Evolutionary conservation across 2,113 vertebrate genomes (phyloP), one percentile per base, ranked within the genome.

Genomic region (Coracopsis vasa): DNA sequence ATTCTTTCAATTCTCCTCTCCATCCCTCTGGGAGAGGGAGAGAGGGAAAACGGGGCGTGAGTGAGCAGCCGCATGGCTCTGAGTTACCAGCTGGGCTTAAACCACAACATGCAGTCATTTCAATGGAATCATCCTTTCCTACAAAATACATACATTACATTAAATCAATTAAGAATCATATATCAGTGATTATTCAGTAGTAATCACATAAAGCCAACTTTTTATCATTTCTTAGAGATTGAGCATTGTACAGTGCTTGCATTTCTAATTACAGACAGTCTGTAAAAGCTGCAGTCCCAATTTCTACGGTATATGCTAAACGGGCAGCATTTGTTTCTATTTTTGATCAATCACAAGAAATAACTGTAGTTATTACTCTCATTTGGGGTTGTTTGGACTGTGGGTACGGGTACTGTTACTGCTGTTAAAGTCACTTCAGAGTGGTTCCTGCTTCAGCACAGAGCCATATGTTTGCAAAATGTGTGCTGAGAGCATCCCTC

Each of bases 231-330:
- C 41, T 95, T 93, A 92, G 83, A 17, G 47, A 93, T 94, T 75
- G 92, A 95, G 35, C 35, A 50, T 73, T 44, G 31, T 58, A 90
- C 72, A 95, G 72, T 66, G 45, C 73, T 83, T 97, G 78, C 53
- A 62, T 97, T 93, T 97, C 93, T 97, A 96, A 96, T 97, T 94
- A 86, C 61, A 93, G 85, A 48, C 72, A 86, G 62, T 94, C 93
- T 58, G 17, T 90, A 96, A 87, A 95, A 93, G 79, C 86, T 91
- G n/a, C 96, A 90, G 88, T 94, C 48, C 77, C 82, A 48, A 42
- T 93, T 87, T 58, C 69, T 93, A 62, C 10, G 3, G 5, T 88
- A 58, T 78, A 51, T 88, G 80, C 83, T 96, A 95, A 92, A 83
- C 72, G 62, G 73, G 54, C 79, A 96, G 70, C 77, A 48, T 95